These are phyloP conservation scores for Lepilemur ruficaudatus DNA, from an alignment of 2,797 vertebrate genomes.

Conservation along the genomic window DNA sequence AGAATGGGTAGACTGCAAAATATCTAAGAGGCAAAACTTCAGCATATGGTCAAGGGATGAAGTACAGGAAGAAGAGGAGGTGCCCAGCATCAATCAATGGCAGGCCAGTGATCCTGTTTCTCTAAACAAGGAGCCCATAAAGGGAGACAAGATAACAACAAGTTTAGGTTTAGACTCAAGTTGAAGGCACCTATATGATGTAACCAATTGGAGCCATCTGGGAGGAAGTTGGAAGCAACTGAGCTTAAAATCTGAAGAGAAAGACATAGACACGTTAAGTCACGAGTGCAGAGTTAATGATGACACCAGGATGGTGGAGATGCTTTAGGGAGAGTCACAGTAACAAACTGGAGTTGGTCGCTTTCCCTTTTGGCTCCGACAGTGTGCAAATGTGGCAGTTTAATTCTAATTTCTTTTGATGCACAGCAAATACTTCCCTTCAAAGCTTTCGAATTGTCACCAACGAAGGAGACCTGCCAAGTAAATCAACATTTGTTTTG, in stretches of 20 bases:
- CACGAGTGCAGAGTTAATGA: not conserved
- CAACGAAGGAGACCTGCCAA: not conserved
- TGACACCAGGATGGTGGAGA: not conserved
- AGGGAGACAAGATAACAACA: not conserved
- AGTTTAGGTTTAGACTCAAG: not conserved
- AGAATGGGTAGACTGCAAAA: not conserved
- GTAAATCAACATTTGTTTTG: not conserved
- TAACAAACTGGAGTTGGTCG: not conserved
- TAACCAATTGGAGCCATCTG: not conserved
- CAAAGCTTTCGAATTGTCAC: conserved; percentile 48
- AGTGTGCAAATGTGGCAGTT: not conserved
- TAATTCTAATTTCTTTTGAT: conserved; percentile 38
- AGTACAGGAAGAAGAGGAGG: not conserved
- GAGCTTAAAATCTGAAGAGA: not conserved
- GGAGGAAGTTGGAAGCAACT: not conserved
- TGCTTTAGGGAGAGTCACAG: not conserved
- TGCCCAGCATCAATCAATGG: fast-evolving
- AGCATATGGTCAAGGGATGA: not conserved
- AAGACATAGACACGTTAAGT: not conserved
- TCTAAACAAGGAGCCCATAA: not conserved
- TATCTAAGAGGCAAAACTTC: not conserved
- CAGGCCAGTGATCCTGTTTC: not conserved
- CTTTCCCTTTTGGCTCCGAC: not conserved
- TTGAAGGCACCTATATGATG: not conserved
- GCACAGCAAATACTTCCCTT: conserved; percentile 47